Evolutionary conservation across 2,113 vertebrate species (phyloP), one percentile per base, ranked within the genome.

Genomic region (Turnix velox): DNA sequence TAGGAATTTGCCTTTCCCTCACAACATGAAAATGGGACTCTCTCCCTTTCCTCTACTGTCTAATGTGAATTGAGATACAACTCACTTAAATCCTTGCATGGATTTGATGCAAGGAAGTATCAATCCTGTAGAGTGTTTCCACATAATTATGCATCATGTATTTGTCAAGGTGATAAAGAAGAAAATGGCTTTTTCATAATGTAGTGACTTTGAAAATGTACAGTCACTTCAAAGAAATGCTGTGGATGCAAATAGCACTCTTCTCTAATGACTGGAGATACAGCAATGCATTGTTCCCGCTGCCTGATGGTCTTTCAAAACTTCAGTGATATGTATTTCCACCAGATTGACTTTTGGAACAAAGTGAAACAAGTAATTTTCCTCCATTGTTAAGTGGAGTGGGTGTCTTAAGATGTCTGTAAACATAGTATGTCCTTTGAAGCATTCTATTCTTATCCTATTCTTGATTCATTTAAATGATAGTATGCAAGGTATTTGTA

Each of bases 301-400:
- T 85, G 27, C 72, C 63, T 88, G 71, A 46, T 87, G 82, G 40
- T 85, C 82, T 92, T 92, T 95, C 61, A 91, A 65, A 93, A 54
- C 40, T 45, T 59, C 28, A 89, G 55, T 87, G 72, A 86, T 68
- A 89, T 54, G 6, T 90, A 72, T 75, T 74, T 65, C 45, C 25
- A 46, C 55, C 71, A 86, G 90, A 88, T 28, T 61, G 52, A 61
- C 48, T 39, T 68, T 76, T 79, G 37, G 54, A 81, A 58, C 52
- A 49, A 84, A 84, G 69, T 72, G 66, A 71, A 78, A 39, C 14
- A 33, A 85, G 30, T 43, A 10, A 55, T 54, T 84, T 84, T 91
- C 30, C 46, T 80, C 45, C 7, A 24, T 18, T 4, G 2, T 4
- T 65, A 31, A 78, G 14, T 7, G 2, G 24, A 25, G 7, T 14